Percentiles rank a stretch among this genome's conserved stretches.
Conservation (phyloP, 2,113 vertebrate species). For the Sapajus apella region DNA sequence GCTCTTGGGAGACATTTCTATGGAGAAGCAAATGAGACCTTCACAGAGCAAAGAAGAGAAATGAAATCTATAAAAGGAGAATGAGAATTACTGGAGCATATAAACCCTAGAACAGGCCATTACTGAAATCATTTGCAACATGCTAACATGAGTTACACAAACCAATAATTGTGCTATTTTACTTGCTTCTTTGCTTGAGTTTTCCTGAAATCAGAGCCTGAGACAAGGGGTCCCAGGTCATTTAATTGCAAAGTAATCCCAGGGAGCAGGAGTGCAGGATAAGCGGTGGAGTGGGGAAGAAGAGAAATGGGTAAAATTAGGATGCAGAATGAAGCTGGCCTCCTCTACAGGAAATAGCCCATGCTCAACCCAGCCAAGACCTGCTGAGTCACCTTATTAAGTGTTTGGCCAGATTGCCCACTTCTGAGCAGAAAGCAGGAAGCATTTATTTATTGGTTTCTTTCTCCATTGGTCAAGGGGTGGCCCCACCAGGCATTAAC, state of each 20-base stretch:
- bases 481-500: not conserved
- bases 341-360: not conserved
- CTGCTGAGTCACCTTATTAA: not conserved
- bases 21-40: not conserved
- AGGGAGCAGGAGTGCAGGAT: not conserved
- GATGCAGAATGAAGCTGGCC: accelerated
- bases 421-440: not conserved
- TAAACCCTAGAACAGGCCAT: not conserved
- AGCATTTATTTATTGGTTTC: not conserved
- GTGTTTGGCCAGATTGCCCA: not conserved
- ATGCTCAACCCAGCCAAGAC: not conserved
- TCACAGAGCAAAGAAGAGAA: not conserved
- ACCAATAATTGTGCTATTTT: not conserved
- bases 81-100: not conserved
- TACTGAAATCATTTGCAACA: too few species aligned
- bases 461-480: not conserved
- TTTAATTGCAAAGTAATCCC: not conserved
- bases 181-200: not conserved
- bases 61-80: not conserved
- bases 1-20: not conserved
- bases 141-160: not conserved
- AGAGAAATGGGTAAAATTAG: not conserved
- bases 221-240: not conserved
- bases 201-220: not conserved
- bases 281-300: not conserved